These are phyloP conservation scores for Pogonocherus hispidulus DNA, from an alignment of 2,888 invertebrate species.

Conservation along the genomic window DNA sequence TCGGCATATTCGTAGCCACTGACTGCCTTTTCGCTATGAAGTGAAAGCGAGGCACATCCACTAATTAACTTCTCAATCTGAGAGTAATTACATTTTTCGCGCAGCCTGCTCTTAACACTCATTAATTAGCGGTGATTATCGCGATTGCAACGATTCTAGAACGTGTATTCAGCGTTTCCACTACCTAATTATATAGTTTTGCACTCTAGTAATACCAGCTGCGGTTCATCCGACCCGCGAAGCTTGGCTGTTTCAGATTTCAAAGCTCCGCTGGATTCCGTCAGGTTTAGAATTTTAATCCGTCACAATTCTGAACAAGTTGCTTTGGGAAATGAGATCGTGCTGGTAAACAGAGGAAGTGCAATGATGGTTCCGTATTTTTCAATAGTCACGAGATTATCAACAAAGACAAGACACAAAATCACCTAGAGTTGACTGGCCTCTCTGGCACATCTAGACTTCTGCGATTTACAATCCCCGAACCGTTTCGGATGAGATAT, in stretches of 20 bases:
- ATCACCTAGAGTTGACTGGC: no score
- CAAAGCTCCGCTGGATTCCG: background rate
- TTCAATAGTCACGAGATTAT: no score
- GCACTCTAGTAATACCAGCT: constrained; percentile 20
- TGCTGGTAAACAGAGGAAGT: no score
- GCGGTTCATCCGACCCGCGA: background rate
- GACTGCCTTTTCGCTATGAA: no score
- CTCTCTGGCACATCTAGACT: no score
- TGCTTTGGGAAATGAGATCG: no score
- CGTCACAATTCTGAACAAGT: no score
- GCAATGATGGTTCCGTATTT: no score
- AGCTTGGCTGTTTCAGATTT: background rate
- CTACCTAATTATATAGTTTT: constrained; percentile 34
- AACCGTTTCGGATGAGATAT: no score
- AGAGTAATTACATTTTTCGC: constrained; percentile 19
- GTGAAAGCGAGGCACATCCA: background rate
- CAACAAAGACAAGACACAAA: no score
- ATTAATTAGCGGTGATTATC: constrained; percentile 25
- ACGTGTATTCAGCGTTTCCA: constrained; percentile 29
- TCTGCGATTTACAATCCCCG: no score
- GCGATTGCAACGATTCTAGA: constrained; percentile 28
- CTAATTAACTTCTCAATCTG: background rate
- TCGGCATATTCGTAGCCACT: no score
- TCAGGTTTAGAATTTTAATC: background rate
- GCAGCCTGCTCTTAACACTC: background rate